Evolutionary conservation across 2,797 vertebrate genomes (phyloP), one percentile per base, ranked within the genome.

Genomic region (Siniperca undulata): DNA sequence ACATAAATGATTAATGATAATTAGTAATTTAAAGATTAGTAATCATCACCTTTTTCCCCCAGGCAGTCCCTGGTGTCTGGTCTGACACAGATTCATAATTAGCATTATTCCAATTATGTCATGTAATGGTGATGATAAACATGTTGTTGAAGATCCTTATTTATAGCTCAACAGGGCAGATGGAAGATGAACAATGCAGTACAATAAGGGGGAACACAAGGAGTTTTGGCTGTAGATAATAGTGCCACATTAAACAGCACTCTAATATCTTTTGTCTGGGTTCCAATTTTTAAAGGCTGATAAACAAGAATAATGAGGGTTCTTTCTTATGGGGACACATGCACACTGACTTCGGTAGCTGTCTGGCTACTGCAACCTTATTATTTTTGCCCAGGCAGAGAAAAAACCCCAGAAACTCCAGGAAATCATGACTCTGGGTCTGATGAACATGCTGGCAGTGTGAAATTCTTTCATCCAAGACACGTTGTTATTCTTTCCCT

Each of bases 401-500:
- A 16, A 70, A 24, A 75, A 72, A 60, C 27, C 38, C 80, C 40
- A 80, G 58, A 71, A 75, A 83, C 20, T 77, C 27, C 42, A 82
- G 66, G 56, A 87, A 87, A 84, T 61, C 56, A 77, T 56, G 81
- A 79, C 13, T 75, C 27, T 70, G 65, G 70, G 59, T 83, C 72
- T 82, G 74, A 81, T 64, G 61, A 84, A 75, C 62, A 74, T 52
- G 70, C 58, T 46, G 77, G 77, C 72, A 81, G 67, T 72, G 73
- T 71, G 74, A 70, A 82, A 81, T 60, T 53, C 68, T 82, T 84
- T 84, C 71, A 88, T 85, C 80, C 61, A 76, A 76, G 67, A 80
- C 66, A 80, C n/a, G 14, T 38, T 74, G 55, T 80, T 81, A 44
- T 81, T 86, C 70, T 69, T 58, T 38, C 59, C 68, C 69, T 46